Conservation (phyloP, 2,113 vertebrate species). For the Glareola pratincola region DNA sequence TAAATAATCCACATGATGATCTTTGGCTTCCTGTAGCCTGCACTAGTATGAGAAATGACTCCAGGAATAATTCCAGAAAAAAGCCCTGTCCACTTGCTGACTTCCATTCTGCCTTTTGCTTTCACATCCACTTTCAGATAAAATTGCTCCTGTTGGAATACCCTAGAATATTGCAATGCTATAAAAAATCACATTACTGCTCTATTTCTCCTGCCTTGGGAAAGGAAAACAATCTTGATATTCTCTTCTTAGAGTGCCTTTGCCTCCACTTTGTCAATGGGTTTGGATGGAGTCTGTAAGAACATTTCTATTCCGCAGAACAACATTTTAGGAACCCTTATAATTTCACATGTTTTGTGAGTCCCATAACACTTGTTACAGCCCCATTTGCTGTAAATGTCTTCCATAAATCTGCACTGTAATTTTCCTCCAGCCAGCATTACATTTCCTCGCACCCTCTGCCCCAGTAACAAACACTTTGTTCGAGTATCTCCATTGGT, state of each 20-base stretch:
- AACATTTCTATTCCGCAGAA: background rate
- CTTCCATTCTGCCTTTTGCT: constrained; percentile 34
- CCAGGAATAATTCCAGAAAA: constrained; percentile 56
- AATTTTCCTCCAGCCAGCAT: background rate
- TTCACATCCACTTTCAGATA: constrained; percentile 28
- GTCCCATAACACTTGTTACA: background rate
- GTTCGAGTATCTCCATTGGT: background rate
- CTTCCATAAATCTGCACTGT: background rate
- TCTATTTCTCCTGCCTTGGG: background rate
- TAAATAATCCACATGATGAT: constrained; percentile 48
- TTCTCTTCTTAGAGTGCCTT: background rate
- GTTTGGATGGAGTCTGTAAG: background rate
- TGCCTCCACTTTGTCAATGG: background rate
- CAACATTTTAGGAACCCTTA: background rate
- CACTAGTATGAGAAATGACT: constrained; percentile 15
- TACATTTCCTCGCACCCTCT: background rate
- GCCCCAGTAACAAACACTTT: background rate
- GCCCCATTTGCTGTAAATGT: background rate
- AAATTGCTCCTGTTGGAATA: constrained; percentile 44
- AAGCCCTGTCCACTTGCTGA: constrained; percentile 56
- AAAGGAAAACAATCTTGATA: background rate
- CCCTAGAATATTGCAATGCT: background rate
- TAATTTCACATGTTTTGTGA: background rate
- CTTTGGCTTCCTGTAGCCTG: constrained; percentile 33
- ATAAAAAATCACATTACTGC: background rate